Evolutionary conservation across 2,888 invertebrate species (phyloP), one percentile per base, ranked within the genome.

Genomic region (Halocaridina rubra): DNA sequence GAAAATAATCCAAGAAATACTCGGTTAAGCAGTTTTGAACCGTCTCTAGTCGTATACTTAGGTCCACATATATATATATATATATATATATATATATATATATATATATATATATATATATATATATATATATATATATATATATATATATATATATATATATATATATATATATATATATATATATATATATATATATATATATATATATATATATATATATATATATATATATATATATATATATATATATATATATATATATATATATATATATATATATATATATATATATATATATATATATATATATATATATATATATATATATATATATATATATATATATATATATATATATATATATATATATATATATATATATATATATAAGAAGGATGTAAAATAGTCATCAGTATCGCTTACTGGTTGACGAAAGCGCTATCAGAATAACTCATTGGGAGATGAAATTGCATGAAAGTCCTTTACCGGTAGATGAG

Each of bases 21-120:
- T n/a, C n/a, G n/a, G n/a, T n/a, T n/a, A n/a, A n/a, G n/a, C n/a
- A n/a, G n/a, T n/a, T n/a, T n/a, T n/a, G n/a, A n/a, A n/a, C n/a
- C n/a, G n/a, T n/a, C n/a, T n/a, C n/a, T n/a, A n/a, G n/a, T n/a
- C 32, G 13, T 30, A 19, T 76, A 76, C 19, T 30, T 57, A 76
- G 5, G 29, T 57, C 7, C 29, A 7, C 13, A 57, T 57, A 76
- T 59, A n/a, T 27, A 30, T 59, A 30, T 76, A 19, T n/a, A n/a
- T 19, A 22, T 1, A 16, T 53, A 24, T 59, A 30, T 29, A 33
- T 53, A 57, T 57, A 30, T 29, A 29, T 32, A 76, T 19, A 7
- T 30, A 76, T 76, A 57, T n/a, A 33, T 76, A 19, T 10, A 76
- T 53, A 27, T 57, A 76, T 33, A 76, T 33, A 76, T 57, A 76